Base-by-base conservation (phyloP, 2,797 vertebrate species). In the Pseudomugil tenellus region DNA sequence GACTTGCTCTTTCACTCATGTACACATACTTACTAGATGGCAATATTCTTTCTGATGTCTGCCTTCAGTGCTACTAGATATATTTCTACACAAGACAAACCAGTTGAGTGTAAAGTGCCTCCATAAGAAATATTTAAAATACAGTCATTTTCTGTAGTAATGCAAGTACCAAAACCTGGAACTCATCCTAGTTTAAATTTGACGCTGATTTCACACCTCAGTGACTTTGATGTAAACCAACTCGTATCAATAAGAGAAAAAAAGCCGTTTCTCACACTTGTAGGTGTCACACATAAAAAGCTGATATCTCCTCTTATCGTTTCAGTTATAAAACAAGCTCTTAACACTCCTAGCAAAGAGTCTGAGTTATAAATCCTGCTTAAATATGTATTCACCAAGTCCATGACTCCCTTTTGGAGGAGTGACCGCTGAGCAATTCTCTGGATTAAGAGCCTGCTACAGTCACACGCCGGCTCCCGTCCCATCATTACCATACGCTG, bases 261-360 rank as follows among this genome's bases (percentile, higher is more conserved):
- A 83, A 72, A 87, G 81, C 76, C 73, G 21, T 88, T 89, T 88
- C n/a, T 88, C 76, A 74, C 74, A 66, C 77, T 86, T 80, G 55
- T 77, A 76, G 91, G 85, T 87, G 89, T 81, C 75, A 49, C 81
- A 67, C 81, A 87, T 90, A 86, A 91, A 92, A 87, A 67, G 78
- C 84, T 81, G 83, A 88, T 84, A 89, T 85, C 82, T 87, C 79
- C 80, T 84, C 86, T 90, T 87, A 88, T 90, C 80, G 83, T 69
- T 76, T 60, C 74, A 70, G 76, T 82, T 89, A 58, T 91, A 90
- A 93, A 93, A 90, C 88, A 90, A 90, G 80, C 72, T 75, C 86
- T 89, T 89, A 90, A 84, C 87, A 80, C 84, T 83, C 84, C 74
- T 37, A 39, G 67, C 61, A 58, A 67, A 51, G 70, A 58, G 62